These are phyloP conservation scores for Calyptomena viridis DNA, from an alignment of 2,113 vertebrate species.

Conservation along the genomic window DNA sequence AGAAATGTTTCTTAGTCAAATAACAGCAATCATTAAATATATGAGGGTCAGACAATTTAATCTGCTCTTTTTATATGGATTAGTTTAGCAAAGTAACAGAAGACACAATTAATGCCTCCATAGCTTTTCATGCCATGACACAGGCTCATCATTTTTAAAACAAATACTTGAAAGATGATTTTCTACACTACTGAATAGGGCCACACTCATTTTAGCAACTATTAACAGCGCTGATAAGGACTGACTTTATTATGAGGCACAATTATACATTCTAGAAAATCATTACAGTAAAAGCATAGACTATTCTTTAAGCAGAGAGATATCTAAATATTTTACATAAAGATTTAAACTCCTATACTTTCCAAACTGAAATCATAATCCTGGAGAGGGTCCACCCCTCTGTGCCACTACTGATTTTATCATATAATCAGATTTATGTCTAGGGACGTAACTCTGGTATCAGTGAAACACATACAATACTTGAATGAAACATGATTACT, in stretches of 20 bases:
- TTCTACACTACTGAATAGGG: not conserved
- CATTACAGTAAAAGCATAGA: not conserved
- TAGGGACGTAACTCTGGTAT: not conserved
- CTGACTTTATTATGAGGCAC: not conserved
- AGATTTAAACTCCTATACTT: not conserved
- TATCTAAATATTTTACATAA: not conserved
- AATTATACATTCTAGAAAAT: constrained; percentile 1
- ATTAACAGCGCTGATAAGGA: not conserved
- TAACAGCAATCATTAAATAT: constrained; percentile 91
- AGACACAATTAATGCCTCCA: constrained; percentile 82
- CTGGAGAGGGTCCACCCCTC: not conserved
- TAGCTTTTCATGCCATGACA: constrained; percentile 73
- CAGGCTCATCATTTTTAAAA: constrained; percentile 55
- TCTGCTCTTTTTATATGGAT: constrained; percentile 90
- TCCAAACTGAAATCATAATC: not conserved
- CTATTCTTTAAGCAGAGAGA: not conserved
- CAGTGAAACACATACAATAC: not conserved
- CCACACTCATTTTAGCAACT: not conserved
- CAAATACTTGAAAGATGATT: constrained; percentile 40
- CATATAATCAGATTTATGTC: not conserved
- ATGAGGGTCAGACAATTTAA: constrained; percentile 90
- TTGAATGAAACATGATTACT: not conserved
- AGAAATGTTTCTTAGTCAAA: constrained; percentile 85
- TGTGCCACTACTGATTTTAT: not conserved
- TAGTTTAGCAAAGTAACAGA: constrained; percentile 79